A percentile compares a stretch with the other conserved stretches of the same genome.
phyloP scores from a whole-genome alignment of 2,888 invertebrate genomes.

The Metopia argyrocephala region DNA sequence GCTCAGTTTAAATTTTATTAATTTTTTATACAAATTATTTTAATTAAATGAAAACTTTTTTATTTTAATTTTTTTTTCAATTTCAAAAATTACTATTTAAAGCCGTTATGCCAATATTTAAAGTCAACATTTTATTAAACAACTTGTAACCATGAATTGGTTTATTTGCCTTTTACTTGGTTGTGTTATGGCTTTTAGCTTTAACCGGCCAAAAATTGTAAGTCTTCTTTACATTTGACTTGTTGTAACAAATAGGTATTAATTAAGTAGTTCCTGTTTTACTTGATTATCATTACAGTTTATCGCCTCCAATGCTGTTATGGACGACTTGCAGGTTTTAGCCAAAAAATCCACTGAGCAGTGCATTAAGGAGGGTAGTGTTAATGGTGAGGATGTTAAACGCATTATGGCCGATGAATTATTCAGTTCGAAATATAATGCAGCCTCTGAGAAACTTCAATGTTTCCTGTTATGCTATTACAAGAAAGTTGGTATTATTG shows the following conservation, averaged over 20 bases:
- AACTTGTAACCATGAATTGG: conserved; percentile 35
- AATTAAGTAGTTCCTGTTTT: neutral
- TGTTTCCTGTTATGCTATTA: conserved; percentile 45
- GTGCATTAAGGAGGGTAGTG: conserved; percentile 68
- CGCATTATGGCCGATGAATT: conserved; percentile 20
- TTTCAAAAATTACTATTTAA: conserved; percentile 32
- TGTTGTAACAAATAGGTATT: neutral
- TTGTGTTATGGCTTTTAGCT: neutral
- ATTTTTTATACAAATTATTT: neutral
- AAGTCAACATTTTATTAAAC: conserved; percentile 31
- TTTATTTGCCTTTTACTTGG: neutral
- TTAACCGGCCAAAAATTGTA: neutral
- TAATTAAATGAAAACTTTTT: neutral
- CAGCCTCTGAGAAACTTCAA: conserved; percentile 30
- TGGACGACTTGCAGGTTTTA: neutral
- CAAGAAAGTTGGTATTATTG: conserved; percentile 38
- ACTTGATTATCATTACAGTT: neutral
- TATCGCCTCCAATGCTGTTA: neutral
- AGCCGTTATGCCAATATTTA: neutral
- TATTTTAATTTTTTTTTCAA: neutral
- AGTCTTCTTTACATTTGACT: neutral
- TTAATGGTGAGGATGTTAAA: conserved; percentile 52
- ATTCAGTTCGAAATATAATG: conserved; percentile 1
- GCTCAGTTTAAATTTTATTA: neutral
- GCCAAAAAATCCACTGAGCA: conserved; percentile 53